Evolutionary conservation across 2,113 vertebrate genomes (phyloP).

Genomic region (Menura novaehollandiae): DNA sequence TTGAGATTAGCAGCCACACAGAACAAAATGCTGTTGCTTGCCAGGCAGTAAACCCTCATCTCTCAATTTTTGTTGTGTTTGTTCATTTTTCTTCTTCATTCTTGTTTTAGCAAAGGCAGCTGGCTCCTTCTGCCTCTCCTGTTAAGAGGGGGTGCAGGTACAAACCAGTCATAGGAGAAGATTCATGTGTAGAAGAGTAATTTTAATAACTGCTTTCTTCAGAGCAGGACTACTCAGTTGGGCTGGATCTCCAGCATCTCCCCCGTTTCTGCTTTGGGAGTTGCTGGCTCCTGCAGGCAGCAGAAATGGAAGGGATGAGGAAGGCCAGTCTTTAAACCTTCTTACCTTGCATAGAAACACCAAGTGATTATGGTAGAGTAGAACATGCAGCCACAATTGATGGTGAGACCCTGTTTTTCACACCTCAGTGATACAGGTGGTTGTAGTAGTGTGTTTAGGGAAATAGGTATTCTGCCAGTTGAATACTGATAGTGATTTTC

Average conservation of each 20-base stretch:
- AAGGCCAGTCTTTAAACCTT: not conserved
- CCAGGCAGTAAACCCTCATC: not conserved
- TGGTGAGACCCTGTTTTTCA: not conserved
- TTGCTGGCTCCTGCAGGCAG: not conserved
- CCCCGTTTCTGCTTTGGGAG: not conserved
- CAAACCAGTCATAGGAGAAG: not conserved
- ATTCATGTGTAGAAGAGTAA: not conserved
- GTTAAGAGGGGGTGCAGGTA: not conserved
- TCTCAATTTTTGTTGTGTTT: not conserved
- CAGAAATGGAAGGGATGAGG: not conserved
- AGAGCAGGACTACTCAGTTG: not conserved
- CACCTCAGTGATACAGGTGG: not conserved
- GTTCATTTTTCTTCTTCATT: not conserved
- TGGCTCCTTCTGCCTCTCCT: not conserved
- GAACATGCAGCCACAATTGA: not conserved
- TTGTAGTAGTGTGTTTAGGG: rapidly evolving
- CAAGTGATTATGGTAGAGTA: not conserved
- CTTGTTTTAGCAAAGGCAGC: not conserved
- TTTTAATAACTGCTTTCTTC: not conserved
- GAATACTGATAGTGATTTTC: not conserved
- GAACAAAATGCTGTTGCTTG: not conserved
- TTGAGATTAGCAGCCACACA: not conserved
- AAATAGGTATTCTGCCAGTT: not conserved
- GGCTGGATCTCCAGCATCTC: not conserved
- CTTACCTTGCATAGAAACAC: not conserved